Conservation (phyloP, 2,113 vertebrate genomes). For the Strigops habroptila region DNA sequence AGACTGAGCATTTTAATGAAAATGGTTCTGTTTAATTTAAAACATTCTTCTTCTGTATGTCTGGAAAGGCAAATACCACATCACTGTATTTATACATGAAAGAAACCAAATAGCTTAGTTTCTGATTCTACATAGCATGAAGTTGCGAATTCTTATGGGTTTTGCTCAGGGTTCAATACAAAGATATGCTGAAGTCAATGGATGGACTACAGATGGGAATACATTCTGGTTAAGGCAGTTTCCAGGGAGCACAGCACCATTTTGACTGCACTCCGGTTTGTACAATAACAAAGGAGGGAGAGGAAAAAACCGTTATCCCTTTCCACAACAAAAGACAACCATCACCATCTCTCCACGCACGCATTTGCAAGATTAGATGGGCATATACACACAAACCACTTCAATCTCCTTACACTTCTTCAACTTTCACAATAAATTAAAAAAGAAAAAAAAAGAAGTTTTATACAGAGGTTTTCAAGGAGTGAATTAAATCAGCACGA, state of each 20-base stretch:
- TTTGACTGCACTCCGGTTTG: not conserved
- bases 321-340: not conserved
- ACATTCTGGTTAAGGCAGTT: not conserved
- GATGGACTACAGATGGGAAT: not conserved
- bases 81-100: not conserved
- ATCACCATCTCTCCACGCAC: not conserved
- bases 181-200: not conserved
- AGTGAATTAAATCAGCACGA: not conserved
- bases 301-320: not conserved
- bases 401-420: not conserved
- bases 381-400: not conserved
- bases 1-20: not conserved
- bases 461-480: not conserved
- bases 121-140: not conserved
- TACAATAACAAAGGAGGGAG: not conserved
- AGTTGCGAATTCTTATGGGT: not conserved
- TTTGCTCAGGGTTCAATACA: not conserved
- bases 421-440: not conserved
- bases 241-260: not conserved
- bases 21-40: not conserved
- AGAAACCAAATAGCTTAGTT: not conserved
- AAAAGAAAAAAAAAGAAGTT: not conserved
- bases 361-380: not conserved
- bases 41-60: not conserved
- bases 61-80: constrained; percentile 10